phyloP scores from a whole-genome alignment of 1,140 invertebrate species.

The Aphaenogaster floridana region DNA sequence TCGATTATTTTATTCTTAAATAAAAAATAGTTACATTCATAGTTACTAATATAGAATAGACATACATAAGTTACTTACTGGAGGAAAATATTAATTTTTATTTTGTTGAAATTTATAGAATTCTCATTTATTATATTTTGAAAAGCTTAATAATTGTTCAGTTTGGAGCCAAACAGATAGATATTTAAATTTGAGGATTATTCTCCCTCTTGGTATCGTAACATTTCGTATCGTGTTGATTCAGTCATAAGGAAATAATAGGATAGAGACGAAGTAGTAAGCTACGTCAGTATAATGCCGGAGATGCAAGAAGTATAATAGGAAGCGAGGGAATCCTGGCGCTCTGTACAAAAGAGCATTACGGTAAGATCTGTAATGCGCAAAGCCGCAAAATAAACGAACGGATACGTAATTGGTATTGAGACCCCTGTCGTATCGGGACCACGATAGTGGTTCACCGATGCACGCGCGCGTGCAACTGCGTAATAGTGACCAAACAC shows the following conservation, averaged over 20 bases:
- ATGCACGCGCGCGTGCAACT: constrained; percentile 80
- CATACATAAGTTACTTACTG: not conserved
- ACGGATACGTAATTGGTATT: constrained; percentile 77
- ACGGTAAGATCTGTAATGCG: constrained; percentile 74
- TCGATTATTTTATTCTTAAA: not conserved
- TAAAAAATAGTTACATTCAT: not conserved
- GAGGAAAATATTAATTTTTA: not conserved
- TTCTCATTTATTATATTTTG: not conserved
- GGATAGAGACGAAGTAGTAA: constrained; percentile 17
- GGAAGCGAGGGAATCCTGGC: constrained; percentile 56
- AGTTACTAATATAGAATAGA: not conserved
- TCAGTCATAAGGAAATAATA: constrained; percentile 10
- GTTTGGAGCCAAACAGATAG: not conserved
- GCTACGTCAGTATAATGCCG: constrained; percentile 51
- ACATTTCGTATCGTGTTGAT: constrained; percentile 17
- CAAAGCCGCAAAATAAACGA: constrained; percentile 71
- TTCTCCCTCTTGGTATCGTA: not conserved
- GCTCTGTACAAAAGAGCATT: constrained; percentile 72
- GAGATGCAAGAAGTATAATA: constrained; percentile 72
- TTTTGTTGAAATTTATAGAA: not conserved
- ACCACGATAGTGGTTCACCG: constrained; percentile 82
- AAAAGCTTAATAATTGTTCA: not conserved
- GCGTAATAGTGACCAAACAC: constrained; percentile 75
- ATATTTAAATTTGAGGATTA: not conserved
- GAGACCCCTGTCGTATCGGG: constrained; percentile 86